phyloP scores from a whole-genome alignment of 2,113 vertebrate species.

The western clawed frog (Xenopus tropicalis) region UCB_Xtro_10.0 CM004446.2:83075001-83075500 shows the following conservation, averaged over 20 bases:
- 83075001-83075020: too few species aligned
- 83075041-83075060: slow-evolving; percentile 33
- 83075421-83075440: too few species aligned
- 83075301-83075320: slow-evolving; percentile 10
- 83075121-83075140: slow-evolving; percentile 54
- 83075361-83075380: not conserved
- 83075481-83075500: too few species aligned
- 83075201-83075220: slow-evolving; percentile 50
- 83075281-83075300: slow-evolving; percentile 33
- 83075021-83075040: too few species aligned
- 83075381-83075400: not conserved
- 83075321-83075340: not conserved
- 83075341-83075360: not conserved
- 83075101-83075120: slow-evolving; percentile 60
- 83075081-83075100: slow-evolving; percentile 56
- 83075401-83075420: too few species aligned
- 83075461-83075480: too few species aligned
- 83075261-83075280: slow-evolving; percentile 52
- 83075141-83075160: slow-evolving; percentile 61
- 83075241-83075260: slow-evolving; percentile 44
- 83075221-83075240: slow-evolving; percentile 47
- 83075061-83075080: slow-evolving; percentile 52
- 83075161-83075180: slow-evolving; percentile 58
- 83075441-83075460: too few species aligned
- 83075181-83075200: slow-evolving; percentile 52